Conservation (phyloP, 2,888 invertebrate genomes). For the Dolichopus griseipennis region DNA sequence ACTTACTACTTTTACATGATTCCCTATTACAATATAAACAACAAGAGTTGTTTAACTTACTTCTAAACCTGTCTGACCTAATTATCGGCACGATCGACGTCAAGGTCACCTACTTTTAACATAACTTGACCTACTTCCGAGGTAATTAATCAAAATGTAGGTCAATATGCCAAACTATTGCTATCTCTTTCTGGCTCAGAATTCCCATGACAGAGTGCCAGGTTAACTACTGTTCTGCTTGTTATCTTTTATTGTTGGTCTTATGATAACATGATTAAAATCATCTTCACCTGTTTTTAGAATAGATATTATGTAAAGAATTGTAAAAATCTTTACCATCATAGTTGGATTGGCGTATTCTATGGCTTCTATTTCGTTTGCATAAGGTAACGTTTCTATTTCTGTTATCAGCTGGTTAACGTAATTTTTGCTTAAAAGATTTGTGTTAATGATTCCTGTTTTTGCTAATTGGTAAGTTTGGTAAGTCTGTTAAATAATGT, state of each 20-base stretch:
- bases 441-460: slow-evolving; percentile 1
- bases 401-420: neutral
- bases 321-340: neutral
- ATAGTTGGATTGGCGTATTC: slow-evolving; percentile 13
- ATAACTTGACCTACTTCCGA: too few relatives aligned
- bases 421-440: neutral
- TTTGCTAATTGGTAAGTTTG: neutral
- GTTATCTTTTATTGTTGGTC: slow-evolving; percentile 7
- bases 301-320: slow-evolving; percentile 12
- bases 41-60: too few relatives aligned
- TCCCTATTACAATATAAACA: too few relatives aligned
- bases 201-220: too few relatives aligned
- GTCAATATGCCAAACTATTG: too few relatives aligned
- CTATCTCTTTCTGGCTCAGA: too few relatives aligned
- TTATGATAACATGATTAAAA: neutral
- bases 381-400: slow-evolving; percentile 13
- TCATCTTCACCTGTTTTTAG: slow-evolving; percentile 9
- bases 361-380: slow-evolving; percentile 13
- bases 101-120: too few relatives aligned
- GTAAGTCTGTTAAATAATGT: slow-evolving; percentile 10
- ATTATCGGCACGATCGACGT: too few relatives aligned
- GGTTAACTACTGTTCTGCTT: too few relatives aligned
- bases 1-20: too few relatives aligned
- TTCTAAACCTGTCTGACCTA: too few relatives aligned
- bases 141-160: too few relatives aligned